Conservation (phyloP, 2,113 vertebrate genomes). For the Clupea harengus region DNA sequence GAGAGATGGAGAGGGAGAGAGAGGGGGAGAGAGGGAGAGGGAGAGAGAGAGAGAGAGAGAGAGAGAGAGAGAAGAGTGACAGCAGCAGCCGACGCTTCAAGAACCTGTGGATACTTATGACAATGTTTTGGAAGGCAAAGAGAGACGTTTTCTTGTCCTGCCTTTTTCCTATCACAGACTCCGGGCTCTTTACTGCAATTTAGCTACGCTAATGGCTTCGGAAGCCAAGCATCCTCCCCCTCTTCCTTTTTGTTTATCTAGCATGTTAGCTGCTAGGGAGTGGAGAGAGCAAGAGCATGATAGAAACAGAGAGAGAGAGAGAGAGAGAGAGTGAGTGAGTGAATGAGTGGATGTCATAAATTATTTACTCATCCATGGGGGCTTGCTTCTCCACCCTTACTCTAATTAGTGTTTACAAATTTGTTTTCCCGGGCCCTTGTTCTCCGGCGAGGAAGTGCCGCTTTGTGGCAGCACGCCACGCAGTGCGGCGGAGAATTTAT, state of each 20-base stretch:
- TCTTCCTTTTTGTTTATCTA: slow-evolving; percentile 17
- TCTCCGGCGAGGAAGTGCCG: slow-evolving; percentile 44
- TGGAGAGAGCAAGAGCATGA: not conserved
- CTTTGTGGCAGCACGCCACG: slow-evolving; percentile 50
- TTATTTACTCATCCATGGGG: slow-evolving; percentile 56
- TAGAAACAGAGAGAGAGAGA: not conserved
- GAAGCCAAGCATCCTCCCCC: not conserved
- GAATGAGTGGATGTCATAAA: slow-evolving; percentile 57
- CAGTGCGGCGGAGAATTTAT: slow-evolving; percentile 50
- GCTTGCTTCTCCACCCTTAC: slow-evolving; percentile 31
- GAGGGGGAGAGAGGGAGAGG: too few species aligned
- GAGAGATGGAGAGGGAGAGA: too few species aligned
- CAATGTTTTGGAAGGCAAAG: not conserved
- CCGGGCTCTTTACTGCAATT: not conserved
- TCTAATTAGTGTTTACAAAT: slow-evolving; percentile 70
- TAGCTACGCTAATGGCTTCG: not conserved
- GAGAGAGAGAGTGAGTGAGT: slow-evolving; percentile 22
- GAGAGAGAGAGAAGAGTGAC: not conserved
- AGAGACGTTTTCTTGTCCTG: not conserved
- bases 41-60: too few species aligned
- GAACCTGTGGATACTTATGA: not conserved
- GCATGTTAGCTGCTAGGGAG: not conserved
- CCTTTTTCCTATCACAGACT: not conserved
- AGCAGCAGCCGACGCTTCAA: not conserved
- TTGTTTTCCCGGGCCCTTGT: slow-evolving; percentile 51